Evolutionary conservation across 2,113 vertebrate genomes (phyloP).

Genomic region (Ptilorrhoa leucosticta): DNA sequence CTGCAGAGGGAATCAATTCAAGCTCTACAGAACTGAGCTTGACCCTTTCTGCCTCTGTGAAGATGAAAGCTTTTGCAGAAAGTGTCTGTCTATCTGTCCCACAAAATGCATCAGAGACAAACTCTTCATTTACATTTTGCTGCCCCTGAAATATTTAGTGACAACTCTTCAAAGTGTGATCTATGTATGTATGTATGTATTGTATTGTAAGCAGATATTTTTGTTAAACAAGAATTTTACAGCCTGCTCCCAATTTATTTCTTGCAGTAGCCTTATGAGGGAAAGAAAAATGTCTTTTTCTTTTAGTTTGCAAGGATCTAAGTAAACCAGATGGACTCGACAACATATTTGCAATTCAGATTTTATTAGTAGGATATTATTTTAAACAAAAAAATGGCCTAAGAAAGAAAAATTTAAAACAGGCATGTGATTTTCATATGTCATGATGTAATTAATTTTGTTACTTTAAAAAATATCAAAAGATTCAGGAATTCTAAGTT

Average conservation of each 20-base stretch:
- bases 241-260: not conserved
- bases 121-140: not conserved
- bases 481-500: not conserved
- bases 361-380: not conserved
- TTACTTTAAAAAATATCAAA: not conserved
- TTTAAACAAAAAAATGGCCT: not conserved
- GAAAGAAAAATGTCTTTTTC: not conserved
- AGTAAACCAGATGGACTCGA: not conserved
- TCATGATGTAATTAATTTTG: not conserved
- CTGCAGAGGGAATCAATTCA: not conserved
- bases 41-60: not conserved
- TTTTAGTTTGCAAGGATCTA: not conserved
- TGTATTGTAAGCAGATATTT: not conserved
- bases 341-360: not conserved
- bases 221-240: not conserved
- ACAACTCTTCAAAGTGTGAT: not conserved
- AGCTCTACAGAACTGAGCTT: not conserved
- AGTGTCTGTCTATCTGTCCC: not conserved
- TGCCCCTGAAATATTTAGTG: not conserved
- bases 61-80: not conserved
- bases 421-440: not conserved
- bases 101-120: not conserved
- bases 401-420: not conserved
- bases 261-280: not conserved
- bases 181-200: not conserved